Evolutionary conservation across 2,888 invertebrate genomes (phyloP).

Genomic region (Pheosia tremula): DNA sequence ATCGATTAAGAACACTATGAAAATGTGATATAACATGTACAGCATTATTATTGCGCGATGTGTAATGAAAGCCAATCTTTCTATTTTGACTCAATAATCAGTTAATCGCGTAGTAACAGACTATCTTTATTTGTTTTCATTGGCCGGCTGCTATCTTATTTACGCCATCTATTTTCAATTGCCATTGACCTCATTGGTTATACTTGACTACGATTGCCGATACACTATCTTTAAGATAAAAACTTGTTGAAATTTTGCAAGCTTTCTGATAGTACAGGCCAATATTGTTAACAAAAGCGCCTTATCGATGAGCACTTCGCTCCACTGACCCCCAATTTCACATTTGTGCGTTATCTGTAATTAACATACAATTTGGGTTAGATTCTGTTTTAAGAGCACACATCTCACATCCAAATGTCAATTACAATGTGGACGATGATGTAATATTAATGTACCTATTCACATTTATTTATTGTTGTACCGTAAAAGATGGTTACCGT

Average conservation of each 20-base stretch:
- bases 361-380: slow-evolving; percentile 25
- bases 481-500: not conserved
- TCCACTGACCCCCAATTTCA: slow-evolving; percentile 43
- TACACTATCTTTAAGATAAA: slow-evolving; percentile 17
- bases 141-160: slow-evolving; percentile 13
- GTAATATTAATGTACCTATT: not conserved
- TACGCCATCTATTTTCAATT: slow-evolving; percentile 42
- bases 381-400: not conserved
- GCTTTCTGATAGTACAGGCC: not conserved
- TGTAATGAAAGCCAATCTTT: not conserved
- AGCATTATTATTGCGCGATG: not conserved
- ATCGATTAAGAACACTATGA: not conserved
- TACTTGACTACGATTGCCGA: slow-evolving; percentile 34
- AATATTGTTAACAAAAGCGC: slow-evolving; percentile 18
- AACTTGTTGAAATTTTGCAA: not conserved
- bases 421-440: not conserved
- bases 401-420: not conserved
- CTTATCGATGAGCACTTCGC: slow-evolving; percentile 34
- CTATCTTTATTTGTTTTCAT: slow-evolving; percentile 11
- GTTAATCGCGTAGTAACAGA: slow-evolving; percentile 3
- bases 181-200: slow-evolving; percentile 55
- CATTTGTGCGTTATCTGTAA: slow-evolving; percentile 30
- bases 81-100: slow-evolving; percentile 4
- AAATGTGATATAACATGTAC: not conserved
- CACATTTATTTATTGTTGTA: not conserved